Conservation (phyloP, 2,888 invertebrate genomes). For the Yponomeuta plumbellus region DNA sequence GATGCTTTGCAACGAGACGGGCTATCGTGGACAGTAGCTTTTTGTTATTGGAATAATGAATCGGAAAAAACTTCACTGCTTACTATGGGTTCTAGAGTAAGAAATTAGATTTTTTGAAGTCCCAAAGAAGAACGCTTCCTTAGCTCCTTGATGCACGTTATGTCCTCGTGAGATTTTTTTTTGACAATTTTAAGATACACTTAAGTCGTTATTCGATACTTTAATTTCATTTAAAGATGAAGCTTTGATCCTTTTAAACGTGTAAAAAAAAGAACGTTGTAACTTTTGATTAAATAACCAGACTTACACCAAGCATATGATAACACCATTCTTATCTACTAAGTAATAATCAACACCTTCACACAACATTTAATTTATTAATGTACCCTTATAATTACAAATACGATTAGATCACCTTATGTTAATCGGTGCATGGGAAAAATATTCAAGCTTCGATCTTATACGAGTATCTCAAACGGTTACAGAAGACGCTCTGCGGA, state of each 20-base stretch:
- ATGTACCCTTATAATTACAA: constrained; percentile 8
- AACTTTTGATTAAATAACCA: neutral
- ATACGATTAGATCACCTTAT: constrained; percentile 32
- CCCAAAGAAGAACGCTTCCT: too few species aligned
- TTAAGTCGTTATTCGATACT: too few species aligned
- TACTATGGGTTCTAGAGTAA: neutral
- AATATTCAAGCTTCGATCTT: constrained; percentile 22
- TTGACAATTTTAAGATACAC: too few species aligned
- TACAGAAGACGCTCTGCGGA: too few species aligned
- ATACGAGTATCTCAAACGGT: neutral
- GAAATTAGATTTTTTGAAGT: neutral
- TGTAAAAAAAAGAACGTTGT: neutral
- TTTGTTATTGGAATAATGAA: constrained; percentile 48
- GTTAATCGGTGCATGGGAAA: constrained; percentile 30
- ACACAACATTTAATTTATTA: constrained; percentile 5
- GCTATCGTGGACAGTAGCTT: constrained; percentile 66
- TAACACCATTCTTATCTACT: neutral
- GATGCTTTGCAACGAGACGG: constrained; percentile 72
- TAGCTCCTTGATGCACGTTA: too few species aligned
- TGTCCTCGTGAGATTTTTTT: too few species aligned
- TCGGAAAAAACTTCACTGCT: neutral
- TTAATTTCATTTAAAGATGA: too few species aligned
- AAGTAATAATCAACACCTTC: constrained; percentile 5
- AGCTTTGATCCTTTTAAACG: too few species aligned
- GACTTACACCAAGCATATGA: neutral